Base-by-base conservation (phyloP, 2,888 invertebrate species). In the Cynaeus angustus region DNA sequence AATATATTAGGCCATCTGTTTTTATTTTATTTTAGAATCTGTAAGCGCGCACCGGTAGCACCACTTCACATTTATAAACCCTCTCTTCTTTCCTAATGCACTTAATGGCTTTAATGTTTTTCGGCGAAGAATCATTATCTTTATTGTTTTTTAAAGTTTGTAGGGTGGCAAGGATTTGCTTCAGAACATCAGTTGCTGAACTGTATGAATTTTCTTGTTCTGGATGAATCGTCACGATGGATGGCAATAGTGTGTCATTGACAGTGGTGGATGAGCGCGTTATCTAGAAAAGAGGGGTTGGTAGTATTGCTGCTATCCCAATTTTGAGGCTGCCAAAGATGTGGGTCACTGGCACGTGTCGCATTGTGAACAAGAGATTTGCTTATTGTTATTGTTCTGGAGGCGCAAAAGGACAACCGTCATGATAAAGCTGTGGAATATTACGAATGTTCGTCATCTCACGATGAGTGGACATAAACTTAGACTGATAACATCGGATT, bases 1-100 rank as follows among this genome's bases (percentile, higher is more conserved):
- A 82, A 81, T 80, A 81, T 80, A 81, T 79, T 73, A 73, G 78
- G 76, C 81, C 82, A 82, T 82, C 82, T 81, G 81, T 78, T 81
- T 82, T 82, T 81, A 82, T 83, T 81, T 81, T 77, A 79, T 76
- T 79, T 78, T 75, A 75, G 77, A 72, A 76, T 75, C 73, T 73
- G 72, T 72, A 53, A 55, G 37, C 28, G 59, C 65, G 53, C 66
- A 66, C 65, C 65, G 53, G 65, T 37, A 69, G 56, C 53, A 53
- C 69, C 65, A 69, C 65, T 69, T 65, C 72, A 72, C 74, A 69
- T 73, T 74, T 74, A 75, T 75, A 75, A 77, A 72, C 66, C 67
- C 56, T 68, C 70, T 53, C 26, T 53, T 28, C 50, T 53, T 28
- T 66, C 69, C 70, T 76, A 74, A 76, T 75, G 74, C 66, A 58